A percentile compares a stretch with the other conserved stretches of the same genome.
These are phyloP conservation scores for Leptura quadrifasciata DNA, from an alignment of 2,888 invertebrate genomes.

Conservation along the genomic window DNA sequence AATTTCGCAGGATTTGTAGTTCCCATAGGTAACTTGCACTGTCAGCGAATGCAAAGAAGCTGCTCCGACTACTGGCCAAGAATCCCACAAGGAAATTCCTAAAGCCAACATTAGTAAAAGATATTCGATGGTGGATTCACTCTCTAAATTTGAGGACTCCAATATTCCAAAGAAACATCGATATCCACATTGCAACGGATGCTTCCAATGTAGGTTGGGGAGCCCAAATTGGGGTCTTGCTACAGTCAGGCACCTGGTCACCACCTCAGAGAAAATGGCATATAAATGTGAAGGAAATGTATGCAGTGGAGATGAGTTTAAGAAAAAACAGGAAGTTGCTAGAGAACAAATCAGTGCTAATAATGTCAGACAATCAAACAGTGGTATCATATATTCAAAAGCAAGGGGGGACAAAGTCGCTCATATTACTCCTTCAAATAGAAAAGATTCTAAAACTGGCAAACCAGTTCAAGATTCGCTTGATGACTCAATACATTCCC, in stretches of 20 bases:
- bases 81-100: not conserved
- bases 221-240: not conserved
- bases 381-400: too few relatives aligned
- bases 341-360: not conserved
- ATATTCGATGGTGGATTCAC: not conserved
- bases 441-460: too few relatives aligned
- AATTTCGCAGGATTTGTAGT: conserved; percentile 3
- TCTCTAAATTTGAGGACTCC: not conserved
- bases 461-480: too few relatives aligned
- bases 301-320: not conserved
- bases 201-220: conserved; percentile 11
- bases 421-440: too few relatives aligned
- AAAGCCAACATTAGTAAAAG: not conserved
- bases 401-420: too few relatives aligned
- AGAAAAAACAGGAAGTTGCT: not conserved
- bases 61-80: not conserved
- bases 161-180: not conserved
- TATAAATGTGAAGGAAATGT: not conserved
- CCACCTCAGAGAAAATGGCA: not conserved
- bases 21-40: not conserved
- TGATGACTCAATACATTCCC: too few relatives aligned
- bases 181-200: not conserved
- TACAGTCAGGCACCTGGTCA: not conserved
- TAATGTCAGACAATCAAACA: not conserved
- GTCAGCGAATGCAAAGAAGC: not conserved